These are phyloP conservation scores for Shinisaurus crocodilurus DNA, from an alignment of 2,113 vertebrate genomes.

Conservation along the genomic window DNA sequence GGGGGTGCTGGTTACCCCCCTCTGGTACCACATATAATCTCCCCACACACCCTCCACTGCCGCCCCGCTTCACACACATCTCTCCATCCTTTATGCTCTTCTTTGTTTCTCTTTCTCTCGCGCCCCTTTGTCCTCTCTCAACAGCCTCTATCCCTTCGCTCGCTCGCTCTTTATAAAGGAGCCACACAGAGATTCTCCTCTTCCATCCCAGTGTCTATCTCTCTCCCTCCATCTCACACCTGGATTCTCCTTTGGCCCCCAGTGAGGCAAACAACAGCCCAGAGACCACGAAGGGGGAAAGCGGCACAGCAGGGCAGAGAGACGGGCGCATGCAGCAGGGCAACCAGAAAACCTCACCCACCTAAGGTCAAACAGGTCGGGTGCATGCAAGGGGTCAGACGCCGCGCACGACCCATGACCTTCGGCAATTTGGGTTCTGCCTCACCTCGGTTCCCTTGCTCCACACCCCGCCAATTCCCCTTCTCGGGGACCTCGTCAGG, in stretches of 20 bases:
- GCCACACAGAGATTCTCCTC: not conserved
- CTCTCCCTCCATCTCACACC: too few species aligned
- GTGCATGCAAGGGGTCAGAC: too few species aligned
- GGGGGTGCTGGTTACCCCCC: too few species aligned
- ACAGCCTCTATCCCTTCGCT: too few species aligned
- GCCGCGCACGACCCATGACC: too few species aligned
- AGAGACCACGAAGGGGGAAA: not conserved
- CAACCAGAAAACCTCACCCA: too few species aligned
- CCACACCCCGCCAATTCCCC: too few species aligned
- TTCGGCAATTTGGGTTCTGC: not conserved
- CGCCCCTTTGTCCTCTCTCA: not conserved
- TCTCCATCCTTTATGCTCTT: not conserved
- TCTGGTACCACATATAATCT: too few species aligned
- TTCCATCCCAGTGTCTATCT: too few species aligned
- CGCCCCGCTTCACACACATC: not conserved
- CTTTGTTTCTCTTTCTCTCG: conserved; percentile 15
- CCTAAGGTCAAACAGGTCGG: too few species aligned
- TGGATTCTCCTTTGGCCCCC: not conserved
- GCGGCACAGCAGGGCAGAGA: not conserved
- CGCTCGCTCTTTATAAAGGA: not conserved
- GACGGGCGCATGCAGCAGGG: too few species aligned
- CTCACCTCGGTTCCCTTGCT: not conserved
- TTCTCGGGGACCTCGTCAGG: not conserved
- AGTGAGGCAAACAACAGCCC: not conserved
- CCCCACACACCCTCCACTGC: too few species aligned